Base-by-base conservation (phyloP, 2,113 vertebrate species). In the Marmota monax region DNA sequence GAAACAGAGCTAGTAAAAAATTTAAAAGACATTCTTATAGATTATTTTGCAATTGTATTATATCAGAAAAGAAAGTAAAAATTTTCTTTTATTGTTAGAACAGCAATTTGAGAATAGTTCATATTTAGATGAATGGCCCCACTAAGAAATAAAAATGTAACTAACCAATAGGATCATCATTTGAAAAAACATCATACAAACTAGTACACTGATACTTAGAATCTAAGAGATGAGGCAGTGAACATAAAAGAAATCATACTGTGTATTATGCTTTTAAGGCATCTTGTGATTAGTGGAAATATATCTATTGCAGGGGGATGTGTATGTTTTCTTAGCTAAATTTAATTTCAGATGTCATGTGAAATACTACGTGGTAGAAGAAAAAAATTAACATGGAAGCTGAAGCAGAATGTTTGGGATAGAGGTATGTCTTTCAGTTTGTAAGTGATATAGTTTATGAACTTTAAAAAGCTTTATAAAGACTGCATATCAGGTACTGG, bases 61-160 rank as follows among this genome's bases (percentile, higher is more conserved):
- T 89, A 90, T 53, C 61, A 90, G 56, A 88, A 96, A 93, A 87
- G 18, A 42, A 93, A 90, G 22, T 84, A 96, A 92, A 63, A 94
- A 82, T 73, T 8, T 86, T 78, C 29, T 79, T 96, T 74, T n/a
- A 67, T 88, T 91, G 5, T 80, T 51, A 94, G 85, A 86, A 89
- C 8, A 94, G 74, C 39, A 96, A 90, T 76, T 92, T 94, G 42
- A 95, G 73, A 88, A 67, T 10, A 96, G 34, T 67, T 80, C 23
- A 93, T 11, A 79, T 95, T 96, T 92, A 95, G 22, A 82, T 56
- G 58, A 94, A 93, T 94, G 29, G 53, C 0, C 4, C 18, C 37
- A 69, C 14, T 70, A 85, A 76, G 70, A 91, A 76, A 85, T 73
- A 89, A 92, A 67, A 11, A 97, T 61, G 48, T 29, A 76, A 17